These are phyloP conservation scores for Heterocephalus glaber DNA, from an alignment of 2,113 vertebrate genomes.

Conservation along the genomic window DNA sequence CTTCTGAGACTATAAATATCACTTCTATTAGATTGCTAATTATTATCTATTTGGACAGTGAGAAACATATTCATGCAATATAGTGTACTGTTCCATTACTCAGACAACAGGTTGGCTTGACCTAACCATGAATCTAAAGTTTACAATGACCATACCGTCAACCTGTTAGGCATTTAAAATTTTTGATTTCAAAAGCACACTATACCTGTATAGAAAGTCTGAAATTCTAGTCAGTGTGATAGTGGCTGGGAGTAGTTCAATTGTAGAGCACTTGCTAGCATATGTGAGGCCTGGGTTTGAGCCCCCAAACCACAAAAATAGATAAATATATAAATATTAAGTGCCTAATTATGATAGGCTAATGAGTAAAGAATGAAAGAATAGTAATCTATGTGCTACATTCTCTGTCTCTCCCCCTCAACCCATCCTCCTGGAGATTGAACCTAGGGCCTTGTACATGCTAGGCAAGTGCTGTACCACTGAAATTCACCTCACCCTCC, in stretches of 20 bases:
- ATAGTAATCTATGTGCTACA: neutral
- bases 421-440: no score
- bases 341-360: neutral
- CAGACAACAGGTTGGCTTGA: constrained; percentile 44
- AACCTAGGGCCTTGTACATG: neutral
- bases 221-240: constrained; percentile 45
- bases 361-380: constrained; percentile 18
- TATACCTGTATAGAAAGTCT: constrained; percentile 11
- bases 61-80: constrained; percentile 44
- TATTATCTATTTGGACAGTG: constrained; percentile 26
- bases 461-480: neutral
- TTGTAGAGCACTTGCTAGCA: neutral
- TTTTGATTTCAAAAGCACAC: constrained; percentile 48
- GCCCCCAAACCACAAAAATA: neutral
- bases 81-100: constrained; percentile 4
- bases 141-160: constrained; percentile 53
- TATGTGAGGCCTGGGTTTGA: neutral
- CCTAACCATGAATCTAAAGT: constrained; percentile 56
- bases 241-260: neutral
- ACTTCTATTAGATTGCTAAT: constrained; percentile 48
- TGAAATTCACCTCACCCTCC: neutral
- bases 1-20: constrained; percentile 44
- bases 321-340: neutral
- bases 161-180: constrained; percentile 4
- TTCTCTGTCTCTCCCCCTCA: neutral